A percentile compares a stretch with the other conserved stretches of the same genome.
phyloP scores from a whole-genome alignment of 2,888 invertebrate genomes.

The Heliconius hortense region DNA sequence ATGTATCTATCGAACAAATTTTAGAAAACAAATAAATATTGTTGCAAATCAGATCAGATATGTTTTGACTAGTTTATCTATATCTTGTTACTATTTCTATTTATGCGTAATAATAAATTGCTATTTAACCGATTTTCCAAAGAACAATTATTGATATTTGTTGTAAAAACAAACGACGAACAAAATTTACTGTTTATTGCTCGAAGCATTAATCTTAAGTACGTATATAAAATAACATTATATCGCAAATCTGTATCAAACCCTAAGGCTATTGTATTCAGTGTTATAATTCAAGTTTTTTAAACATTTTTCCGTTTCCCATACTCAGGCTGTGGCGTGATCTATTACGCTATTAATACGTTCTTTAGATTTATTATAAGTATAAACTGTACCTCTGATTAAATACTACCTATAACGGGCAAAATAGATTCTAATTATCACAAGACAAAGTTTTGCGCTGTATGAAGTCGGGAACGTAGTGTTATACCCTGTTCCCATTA shows the following conservation, averaged over 20 bases:
- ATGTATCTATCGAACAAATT: too few species aligned
- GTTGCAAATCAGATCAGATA: too few species aligned
- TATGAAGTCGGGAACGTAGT: too few species aligned
- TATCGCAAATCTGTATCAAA: neutral
- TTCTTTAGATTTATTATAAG: neutral
- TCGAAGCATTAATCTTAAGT: neutral
- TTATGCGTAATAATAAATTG: too few species aligned
- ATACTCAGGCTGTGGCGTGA: neutral
- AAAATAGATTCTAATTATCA: neutral
- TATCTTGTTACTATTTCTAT: too few species aligned
- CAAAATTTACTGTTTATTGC: neutral
- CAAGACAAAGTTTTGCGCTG: too few species aligned
- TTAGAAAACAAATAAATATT: too few species aligned
- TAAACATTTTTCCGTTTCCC: conserved; percentile 12
- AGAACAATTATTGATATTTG: too few species aligned
- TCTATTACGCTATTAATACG: neutral
- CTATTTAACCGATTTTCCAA: too few species aligned
- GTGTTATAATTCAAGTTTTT: neutral
- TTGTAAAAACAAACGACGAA: neutral
- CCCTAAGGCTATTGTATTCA: conserved; percentile 13
- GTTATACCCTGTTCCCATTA: too few species aligned
- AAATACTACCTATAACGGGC: neutral
- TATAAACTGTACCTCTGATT: neutral
- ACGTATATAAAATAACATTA: neutral
- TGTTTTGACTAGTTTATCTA: too few species aligned